Conservation (phyloP, 1,140 invertebrate species). For the Polyergus mexicanus region DNA sequence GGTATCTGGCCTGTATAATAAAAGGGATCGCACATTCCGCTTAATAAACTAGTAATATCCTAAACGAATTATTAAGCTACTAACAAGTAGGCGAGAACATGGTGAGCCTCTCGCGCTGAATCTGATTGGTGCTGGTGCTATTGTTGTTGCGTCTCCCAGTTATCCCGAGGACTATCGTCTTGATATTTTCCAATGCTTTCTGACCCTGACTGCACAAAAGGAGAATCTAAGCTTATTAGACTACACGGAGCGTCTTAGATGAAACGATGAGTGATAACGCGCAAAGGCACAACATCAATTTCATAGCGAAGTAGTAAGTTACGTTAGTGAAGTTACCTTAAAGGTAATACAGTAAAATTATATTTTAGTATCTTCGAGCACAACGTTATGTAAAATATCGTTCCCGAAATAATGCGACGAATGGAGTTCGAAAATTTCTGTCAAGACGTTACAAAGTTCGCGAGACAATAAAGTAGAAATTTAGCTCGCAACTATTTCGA, state of each 20-base stretch:
- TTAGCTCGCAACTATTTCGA: neutral
- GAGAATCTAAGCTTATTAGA: conserved; percentile 68
- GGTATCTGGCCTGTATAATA: conserved; percentile 86
- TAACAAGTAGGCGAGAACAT: conserved; percentile 85
- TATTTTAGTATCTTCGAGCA: neutral
- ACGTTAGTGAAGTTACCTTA: neutral
- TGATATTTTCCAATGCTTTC: conserved; percentile 84
- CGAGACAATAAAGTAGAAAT: neutral
- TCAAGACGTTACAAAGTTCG: neutral
- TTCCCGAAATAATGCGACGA: neutral
- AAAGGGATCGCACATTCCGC: neutral
- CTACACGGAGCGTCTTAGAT: neutral
- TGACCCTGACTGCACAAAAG: conserved; percentile 82
- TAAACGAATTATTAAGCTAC: conserved; percentile 59
- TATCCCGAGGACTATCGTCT: conserved; percentile 80
- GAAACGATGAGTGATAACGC: neutral
- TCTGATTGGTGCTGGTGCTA: conserved; percentile 77
- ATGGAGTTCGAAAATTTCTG: neutral
- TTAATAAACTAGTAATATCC: conserved; percentile 27
- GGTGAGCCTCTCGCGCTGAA: conserved; percentile 81
- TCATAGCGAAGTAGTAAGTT: too few relatives aligned
- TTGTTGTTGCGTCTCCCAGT: conserved; percentile 83
- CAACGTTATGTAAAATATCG: neutral
- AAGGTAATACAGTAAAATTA: too few relatives aligned
- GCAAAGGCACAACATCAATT: neutral